phyloP scores from a whole-genome alignment of 2,113 vertebrate species.

The Urocynchramus pylzowi region DNA sequence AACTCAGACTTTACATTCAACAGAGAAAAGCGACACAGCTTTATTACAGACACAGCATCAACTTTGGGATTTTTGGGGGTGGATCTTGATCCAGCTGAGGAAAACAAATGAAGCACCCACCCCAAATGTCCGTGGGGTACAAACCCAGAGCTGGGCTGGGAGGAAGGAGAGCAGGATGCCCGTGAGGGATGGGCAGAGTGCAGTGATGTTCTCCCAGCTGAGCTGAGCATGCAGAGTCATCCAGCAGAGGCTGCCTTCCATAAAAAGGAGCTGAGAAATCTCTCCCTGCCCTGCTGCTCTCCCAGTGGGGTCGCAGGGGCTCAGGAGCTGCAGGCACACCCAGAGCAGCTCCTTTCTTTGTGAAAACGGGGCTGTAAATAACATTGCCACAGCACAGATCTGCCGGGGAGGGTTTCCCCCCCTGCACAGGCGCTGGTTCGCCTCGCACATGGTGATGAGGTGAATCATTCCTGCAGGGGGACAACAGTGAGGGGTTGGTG shows the following conservation, averaged over 20 bases:
- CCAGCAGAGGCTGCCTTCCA: not conserved
- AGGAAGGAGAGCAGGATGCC: not conserved
- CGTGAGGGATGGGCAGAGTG: fast-evolving
- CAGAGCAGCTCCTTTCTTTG: not conserved
- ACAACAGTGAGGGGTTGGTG: not conserved
- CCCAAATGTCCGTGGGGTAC: fast-evolving
- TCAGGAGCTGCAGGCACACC: not conserved
- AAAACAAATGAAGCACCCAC: not conserved
- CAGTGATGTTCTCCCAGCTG: fast-evolving
- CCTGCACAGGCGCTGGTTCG: not conserved
- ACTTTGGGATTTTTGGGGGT: too few relatives aligned
- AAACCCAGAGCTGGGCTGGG: not conserved
- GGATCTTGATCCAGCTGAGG: not conserved
- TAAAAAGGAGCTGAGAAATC: not conserved
- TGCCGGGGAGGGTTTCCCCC: not conserved
- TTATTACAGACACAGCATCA: not conserved
- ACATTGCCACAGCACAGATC: not conserved
- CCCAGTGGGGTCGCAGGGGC: not conserved
- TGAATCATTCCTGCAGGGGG: not conserved
- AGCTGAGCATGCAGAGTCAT: not conserved
- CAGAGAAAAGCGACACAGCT: not conserved
- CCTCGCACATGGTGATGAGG: not conserved
- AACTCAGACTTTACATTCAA: not conserved
- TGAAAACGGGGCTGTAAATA: slow-evolving; percentile 1
- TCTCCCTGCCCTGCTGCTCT: not conserved